These are phyloP conservation scores for Motacilla tschutschensis DNA, from an alignment of 2,113 vertebrate species.

Conservation along the genomic window DNA sequence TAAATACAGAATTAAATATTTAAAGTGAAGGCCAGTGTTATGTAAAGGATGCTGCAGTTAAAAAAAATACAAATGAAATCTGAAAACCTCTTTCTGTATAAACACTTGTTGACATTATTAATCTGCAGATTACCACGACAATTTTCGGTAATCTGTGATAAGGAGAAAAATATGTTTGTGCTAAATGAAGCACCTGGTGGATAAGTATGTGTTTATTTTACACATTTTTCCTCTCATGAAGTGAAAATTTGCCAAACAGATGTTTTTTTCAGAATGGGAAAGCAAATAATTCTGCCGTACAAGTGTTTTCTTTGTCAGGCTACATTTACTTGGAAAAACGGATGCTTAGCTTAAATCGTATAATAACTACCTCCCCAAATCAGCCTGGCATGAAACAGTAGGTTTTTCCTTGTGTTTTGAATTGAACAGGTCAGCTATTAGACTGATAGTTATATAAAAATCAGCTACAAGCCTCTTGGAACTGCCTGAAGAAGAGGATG, in stretches of 20 bases:
- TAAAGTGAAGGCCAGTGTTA: neutral
- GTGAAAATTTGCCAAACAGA: neutral
- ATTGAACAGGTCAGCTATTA: neutral
- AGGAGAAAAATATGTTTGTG: neutral
- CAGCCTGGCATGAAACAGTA: neutral
- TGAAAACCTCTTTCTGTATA: neutral
- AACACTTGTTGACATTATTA: neutral
- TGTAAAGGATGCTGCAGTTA: neutral
- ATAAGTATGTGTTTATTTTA: neutral
- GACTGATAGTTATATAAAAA: conserved; percentile 30
- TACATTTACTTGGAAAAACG: neutral
- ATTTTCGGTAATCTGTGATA: neutral
- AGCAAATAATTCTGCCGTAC: neutral
- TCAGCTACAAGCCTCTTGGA: neutral
- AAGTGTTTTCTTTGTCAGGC: neutral
- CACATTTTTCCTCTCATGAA: neutral
- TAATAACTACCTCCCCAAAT: neutral
- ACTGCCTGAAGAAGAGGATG: neutral
- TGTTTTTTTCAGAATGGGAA: neutral
- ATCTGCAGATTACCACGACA: neutral
- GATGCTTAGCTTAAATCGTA: neutral
- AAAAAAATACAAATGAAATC: neutral
- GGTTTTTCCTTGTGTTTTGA: neutral
- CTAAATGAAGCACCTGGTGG: neutral
- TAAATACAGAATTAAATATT: neutral